Evolutionary conservation across 2,113 vertebrate species (phyloP).

Genomic region (Rhipidura dahli): DNA sequence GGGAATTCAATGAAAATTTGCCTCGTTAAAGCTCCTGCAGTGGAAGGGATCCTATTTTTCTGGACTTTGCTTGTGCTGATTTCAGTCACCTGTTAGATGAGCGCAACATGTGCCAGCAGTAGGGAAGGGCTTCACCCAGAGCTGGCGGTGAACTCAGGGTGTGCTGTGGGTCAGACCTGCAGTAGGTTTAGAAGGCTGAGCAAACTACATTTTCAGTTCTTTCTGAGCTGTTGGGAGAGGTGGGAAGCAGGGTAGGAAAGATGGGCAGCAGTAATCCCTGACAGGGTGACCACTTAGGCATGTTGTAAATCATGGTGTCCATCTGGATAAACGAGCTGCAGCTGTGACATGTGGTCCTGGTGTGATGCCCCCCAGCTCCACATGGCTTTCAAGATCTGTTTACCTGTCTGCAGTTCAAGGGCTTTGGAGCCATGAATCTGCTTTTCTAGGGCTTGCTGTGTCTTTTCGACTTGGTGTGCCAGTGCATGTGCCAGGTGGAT

Average conservation of each 20-base stretch:
- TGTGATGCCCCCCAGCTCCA: neutral
- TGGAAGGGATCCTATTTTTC: neutral
- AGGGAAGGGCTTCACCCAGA: neutral
- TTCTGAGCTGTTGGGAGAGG: neutral
- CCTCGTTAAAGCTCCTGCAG: neutral
- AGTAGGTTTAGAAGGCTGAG: neutral
- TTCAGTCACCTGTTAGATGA: neutral
- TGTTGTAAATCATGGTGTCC: neutral
- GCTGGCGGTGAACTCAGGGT: neutral
- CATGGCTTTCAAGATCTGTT: accelerated
- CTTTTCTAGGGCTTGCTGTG: neutral
- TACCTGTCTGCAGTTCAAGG: neutral
- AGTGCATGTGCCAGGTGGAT: neutral
- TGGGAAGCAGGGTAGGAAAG: neutral
- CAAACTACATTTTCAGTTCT: neutral
- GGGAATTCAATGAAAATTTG: neutral
- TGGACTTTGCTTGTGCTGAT: neutral
- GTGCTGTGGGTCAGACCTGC: neutral
- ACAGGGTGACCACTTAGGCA: neutral
- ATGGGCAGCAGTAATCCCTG: neutral
- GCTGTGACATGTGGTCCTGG: accelerated
- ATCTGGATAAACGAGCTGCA: neutral
- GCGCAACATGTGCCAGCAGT: neutral
- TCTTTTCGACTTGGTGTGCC: neutral
- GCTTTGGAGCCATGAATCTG: neutral